Evolutionary conservation across 2,113 vertebrate species (phyloP), one percentile per base, ranked within the genome.

Genomic region (Symphodus melops): DNA sequence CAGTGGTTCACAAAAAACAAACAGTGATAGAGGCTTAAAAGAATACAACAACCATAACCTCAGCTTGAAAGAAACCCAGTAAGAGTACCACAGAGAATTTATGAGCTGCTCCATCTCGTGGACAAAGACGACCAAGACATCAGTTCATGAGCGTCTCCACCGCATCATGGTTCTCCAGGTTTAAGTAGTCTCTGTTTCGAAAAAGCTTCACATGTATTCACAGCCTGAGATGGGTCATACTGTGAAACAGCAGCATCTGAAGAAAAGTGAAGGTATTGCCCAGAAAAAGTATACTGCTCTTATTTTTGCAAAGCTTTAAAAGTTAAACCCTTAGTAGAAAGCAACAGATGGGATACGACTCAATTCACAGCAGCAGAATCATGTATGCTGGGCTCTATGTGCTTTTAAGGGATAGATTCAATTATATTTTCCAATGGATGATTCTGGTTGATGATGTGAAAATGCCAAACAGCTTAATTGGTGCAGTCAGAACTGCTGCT

Each of bases 301-400:
- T 48, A 53, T 20, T 28, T 28, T 42, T 17, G 21, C 20, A 63
- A 21, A 77, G 37, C 19, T 33, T 53, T 17, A 58, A 56, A 75
- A 68, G 19, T 0, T 7, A 46, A 39, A 41, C 60, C 36, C 8
- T 48, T 17, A 17, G 48, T 51, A 81, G 9, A 17, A 81, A 33
- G 41, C 12, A 55, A 49, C 6, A 55, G 17, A 67, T 23, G 36
- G n/a, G 21, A 48, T 8, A 54, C 9, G 57, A 64, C 19, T 75
- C 57, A 86, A 75, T 84, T 91, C 72, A 85, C 73, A 0, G 21
- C 78, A 86, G 84, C 86, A 81, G 57, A 5, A 33, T 68, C 20
- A 28, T n/a, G 20, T 20, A 39, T 48, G 4, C 36, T 41, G 10
- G 44, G 20, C 19, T 37, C 16, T 59, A 72, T 10, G 46, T 16